phyloP scores from a whole-genome alignment of 2,797 vertebrate species.

The Muraenolepis orangiensis region DNA sequence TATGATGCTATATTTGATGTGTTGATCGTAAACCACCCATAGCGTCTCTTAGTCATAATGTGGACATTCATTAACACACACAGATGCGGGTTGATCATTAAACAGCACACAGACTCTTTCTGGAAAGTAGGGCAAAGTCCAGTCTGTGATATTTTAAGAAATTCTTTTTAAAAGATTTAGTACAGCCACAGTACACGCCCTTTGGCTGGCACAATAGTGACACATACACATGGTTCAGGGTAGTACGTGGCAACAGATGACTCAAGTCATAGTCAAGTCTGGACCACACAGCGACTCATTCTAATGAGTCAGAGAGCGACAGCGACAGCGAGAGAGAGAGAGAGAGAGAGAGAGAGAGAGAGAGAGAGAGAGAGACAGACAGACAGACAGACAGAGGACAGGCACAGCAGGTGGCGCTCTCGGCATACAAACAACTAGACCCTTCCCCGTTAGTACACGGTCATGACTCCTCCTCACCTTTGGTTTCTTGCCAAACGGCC shows the following conservation, averaged over 20 bases:
- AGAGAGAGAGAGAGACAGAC: slow-evolving; percentile 16
- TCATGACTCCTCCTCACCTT: slow-evolving; percentile 89
- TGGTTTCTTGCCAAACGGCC: slow-evolving; percentile 99
- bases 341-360: background rate
- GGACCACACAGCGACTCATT: background rate
- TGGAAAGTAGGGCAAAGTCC: background rate
- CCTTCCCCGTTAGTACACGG: too few relatives aligned
- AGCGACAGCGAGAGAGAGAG: background rate
- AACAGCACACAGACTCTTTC: background rate
- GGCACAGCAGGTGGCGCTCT: too few relatives aligned
- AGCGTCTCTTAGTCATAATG: background rate
- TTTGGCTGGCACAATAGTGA: background rate
- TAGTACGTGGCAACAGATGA: background rate
- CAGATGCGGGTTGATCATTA: background rate
- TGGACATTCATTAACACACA: background rate
- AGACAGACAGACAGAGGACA: background rate
- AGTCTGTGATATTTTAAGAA: background rate
- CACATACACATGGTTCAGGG: too few relatives aligned
- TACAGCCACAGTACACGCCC: background rate
- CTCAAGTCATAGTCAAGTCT: background rate
- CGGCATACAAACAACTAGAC: too few relatives aligned
- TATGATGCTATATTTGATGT: too few relatives aligned
- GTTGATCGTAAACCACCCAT: background rate
- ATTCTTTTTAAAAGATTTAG: background rate
- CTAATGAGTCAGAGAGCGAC: background rate